These are phyloP conservation scores for Smutsia temminckii DNA, from an alignment of 2,797 vertebrate species.

Conservation along the genomic window DNA sequence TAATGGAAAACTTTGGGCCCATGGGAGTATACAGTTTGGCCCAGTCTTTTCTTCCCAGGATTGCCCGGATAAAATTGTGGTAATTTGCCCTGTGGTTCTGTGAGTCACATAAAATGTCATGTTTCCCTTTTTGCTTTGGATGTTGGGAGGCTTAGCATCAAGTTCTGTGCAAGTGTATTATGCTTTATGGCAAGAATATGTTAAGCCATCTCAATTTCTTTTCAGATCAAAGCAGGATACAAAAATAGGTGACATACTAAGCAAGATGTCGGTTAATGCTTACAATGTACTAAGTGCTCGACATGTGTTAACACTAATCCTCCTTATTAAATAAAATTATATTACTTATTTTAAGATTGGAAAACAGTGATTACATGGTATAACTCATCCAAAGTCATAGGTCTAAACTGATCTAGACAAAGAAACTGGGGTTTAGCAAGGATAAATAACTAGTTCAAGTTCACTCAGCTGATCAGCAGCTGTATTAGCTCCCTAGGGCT, in stretches of 20 bases:
- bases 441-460: not conserved
- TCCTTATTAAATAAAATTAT: not conserved
- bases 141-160: not conserved
- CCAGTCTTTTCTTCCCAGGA: not conserved
- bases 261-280: not conserved
- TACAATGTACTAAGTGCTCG: not conserved
- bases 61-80: not conserved
- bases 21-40: not conserved
- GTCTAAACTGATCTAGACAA: not conserved
- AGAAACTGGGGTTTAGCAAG: not conserved
- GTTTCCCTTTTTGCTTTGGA: not conserved
- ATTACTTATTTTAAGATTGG: not conserved
- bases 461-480: not conserved
- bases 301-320: not conserved
- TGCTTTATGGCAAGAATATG: not conserved
- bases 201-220: not conserved
- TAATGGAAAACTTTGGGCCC: not conserved
- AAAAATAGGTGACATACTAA: not conserved
- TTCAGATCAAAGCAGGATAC: not conserved
- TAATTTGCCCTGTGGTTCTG: not conserved
- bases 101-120: not conserved
- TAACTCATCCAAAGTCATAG: not conserved
- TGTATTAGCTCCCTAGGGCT: not conserved
- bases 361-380: not conserved
- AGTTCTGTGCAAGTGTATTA: not conserved